Conservation (phyloP, 2,113 vertebrate genomes). For the Sakesphorus luctuosus region DNA sequence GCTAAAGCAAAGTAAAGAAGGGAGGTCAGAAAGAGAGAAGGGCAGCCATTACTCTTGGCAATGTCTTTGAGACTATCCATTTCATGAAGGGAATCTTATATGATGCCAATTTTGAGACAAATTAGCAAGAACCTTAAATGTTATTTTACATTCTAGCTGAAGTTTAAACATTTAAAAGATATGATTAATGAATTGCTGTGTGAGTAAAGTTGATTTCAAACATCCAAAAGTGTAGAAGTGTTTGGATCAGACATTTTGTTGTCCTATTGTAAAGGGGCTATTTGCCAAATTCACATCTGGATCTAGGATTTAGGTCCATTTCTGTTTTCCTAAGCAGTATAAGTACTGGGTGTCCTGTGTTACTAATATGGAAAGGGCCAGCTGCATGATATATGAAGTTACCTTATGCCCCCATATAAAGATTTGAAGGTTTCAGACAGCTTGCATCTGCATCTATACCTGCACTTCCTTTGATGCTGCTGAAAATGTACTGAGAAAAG, state of each 20-base stretch:
- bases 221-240: conserved; percentile 28
- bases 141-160: conserved; percentile 32
- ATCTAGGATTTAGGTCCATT: conserved; percentile 26
- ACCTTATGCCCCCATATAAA: conserved; percentile 31
- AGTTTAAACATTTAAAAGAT: conserved; percentile 53
- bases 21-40: conserved; percentile 12
- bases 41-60: conserved; percentile 31
- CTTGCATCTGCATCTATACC: conserved; percentile 46
- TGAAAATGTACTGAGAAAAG: background rate
- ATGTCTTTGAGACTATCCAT: background rate
- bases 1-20: conserved; percentile 21
- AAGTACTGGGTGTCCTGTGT: conserved; percentile 47
- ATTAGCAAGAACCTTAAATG: conserved; percentile 31
- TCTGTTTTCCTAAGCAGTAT: conserved; percentile 34
- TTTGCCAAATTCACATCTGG: conserved; percentile 68
- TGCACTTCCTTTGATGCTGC: conserved; percentile 16
- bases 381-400: conserved; percentile 28
- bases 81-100: conserved; percentile 10
- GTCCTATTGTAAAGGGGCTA: conserved; percentile 21
- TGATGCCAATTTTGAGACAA: conserved; percentile 43
- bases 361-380: conserved; percentile 47
- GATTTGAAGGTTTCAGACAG: background rate
- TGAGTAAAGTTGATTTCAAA: conserved; percentile 51
- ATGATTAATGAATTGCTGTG: conserved; percentile 34
- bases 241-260: background rate